Percentiles rank a stretch among this genome's conserved stretches.
phyloP scores from a whole-genome alignment of 2,113 vertebrate genomes.

The Syngnathus floridae region DNA sequence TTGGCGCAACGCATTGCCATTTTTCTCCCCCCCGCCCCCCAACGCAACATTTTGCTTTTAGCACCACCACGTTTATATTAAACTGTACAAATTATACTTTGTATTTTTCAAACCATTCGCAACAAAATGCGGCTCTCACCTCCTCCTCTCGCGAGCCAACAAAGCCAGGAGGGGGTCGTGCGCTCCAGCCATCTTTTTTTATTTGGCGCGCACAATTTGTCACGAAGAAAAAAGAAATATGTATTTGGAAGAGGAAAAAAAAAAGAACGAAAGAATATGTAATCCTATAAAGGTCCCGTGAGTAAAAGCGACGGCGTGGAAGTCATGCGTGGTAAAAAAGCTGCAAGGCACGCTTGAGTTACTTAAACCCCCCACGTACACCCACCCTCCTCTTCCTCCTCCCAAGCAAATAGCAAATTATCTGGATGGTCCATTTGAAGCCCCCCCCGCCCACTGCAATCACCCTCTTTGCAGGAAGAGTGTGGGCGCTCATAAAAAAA shows the following conservation, averaged over 20 bases:
- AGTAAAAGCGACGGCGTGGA: slow-evolving; percentile 37
- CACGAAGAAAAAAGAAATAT: neutral
- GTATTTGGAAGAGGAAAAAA: slow-evolving; percentile 12
- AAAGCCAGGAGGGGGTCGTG: slow-evolving; percentile 25
- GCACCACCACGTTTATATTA: neutral
- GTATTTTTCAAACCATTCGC: neutral
- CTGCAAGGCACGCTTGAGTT: slow-evolving; percentile 36
- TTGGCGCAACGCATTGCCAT: slow-evolving; percentile 13
- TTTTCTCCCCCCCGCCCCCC: neutral
- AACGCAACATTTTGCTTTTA: neutral
- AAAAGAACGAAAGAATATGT: neutral
- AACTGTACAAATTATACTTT: neutral
- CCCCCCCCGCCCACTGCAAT: neutral
- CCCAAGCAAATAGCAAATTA: slow-evolving; percentile 35
- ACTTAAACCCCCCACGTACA: slow-evolving; percentile 44
- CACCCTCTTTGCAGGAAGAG: slow-evolving; percentile 1
- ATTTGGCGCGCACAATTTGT: neutral
- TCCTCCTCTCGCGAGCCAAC: slow-evolving; percentile 27
- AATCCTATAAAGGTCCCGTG: slow-evolving; percentile 23
- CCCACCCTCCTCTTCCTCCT: neutral
- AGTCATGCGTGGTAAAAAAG: slow-evolving; percentile 60
- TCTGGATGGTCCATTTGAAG: slow-evolving; percentile 15
- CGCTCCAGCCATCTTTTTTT: slow-evolving; percentile 33
- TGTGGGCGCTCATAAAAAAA: slow-evolving; percentile 5
- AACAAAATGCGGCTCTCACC: slow-evolving; percentile 38